Conservation (phyloP, 1,140 invertebrate species). For the Globodera rostochiensis region DNA sequence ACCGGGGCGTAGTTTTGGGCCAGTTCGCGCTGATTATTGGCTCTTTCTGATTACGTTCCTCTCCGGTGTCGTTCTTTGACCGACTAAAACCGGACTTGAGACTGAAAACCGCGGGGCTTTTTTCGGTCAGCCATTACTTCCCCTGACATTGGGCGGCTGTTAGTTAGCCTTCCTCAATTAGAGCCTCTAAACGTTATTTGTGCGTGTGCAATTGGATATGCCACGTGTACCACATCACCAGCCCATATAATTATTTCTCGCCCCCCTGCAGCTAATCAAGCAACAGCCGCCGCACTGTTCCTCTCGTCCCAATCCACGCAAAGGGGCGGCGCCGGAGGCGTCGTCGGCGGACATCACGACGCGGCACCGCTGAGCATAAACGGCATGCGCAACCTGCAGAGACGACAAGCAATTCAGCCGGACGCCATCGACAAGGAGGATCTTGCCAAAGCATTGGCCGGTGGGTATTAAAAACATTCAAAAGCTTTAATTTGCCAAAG, state of each 20-base stretch:
- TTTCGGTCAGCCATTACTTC: too few species aligned
- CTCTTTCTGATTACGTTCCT: too few species aligned
- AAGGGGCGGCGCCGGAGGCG: too few species aligned
- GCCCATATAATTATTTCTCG: too few species aligned
- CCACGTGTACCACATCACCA: too few species aligned
- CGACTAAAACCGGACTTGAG: too few species aligned
- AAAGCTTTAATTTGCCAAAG: too few species aligned
- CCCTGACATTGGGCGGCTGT: not conserved
- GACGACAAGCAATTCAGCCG: slow-evolving; percentile 9
- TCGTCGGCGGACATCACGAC: not conserved
- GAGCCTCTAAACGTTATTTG: not conserved
- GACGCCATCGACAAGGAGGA: slow-evolving; percentile 11
- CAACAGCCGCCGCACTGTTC: not conserved
- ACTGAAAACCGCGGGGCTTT: too few species aligned
- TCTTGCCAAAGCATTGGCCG: not conserved
- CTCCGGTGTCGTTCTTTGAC: too few species aligned
- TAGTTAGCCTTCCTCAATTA: not conserved
- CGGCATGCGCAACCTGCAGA: not conserved
- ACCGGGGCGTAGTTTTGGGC: too few species aligned
- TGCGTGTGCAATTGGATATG: not conserved
- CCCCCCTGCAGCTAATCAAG: not conserved
- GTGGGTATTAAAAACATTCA: not conserved
- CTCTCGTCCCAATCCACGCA: not conserved
- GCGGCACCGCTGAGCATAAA: not conserved
- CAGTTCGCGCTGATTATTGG: too few species aligned